Conservation (phyloP, 1,140 invertebrate genomes). For the Ceratina japonica region DNA sequence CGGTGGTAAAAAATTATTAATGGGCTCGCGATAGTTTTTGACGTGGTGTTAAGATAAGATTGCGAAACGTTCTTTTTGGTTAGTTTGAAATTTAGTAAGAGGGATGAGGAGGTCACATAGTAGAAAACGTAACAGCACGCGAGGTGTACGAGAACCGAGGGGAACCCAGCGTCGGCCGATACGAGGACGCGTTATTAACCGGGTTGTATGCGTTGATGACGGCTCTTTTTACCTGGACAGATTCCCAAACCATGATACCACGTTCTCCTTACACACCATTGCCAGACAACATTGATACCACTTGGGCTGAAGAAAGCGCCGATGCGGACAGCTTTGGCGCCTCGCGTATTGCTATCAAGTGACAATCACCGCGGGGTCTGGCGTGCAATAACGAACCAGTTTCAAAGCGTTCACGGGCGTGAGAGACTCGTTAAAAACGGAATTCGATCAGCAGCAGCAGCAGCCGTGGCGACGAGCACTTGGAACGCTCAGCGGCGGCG, state of each 20-base stretch:
- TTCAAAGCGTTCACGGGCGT: conserved; percentile 54
- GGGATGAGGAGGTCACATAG: conserved; percentile 41
- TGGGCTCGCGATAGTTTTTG: background rate
- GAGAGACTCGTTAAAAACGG: conserved; percentile 32
- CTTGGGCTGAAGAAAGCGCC: conserved; percentile 75
- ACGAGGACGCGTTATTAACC: background rate
- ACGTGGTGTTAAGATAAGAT: conserved; percentile 30
- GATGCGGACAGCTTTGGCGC: conserved; percentile 70
- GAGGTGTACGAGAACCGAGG: background rate
- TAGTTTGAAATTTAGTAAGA: conserved; percentile 38
- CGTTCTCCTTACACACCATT: conserved; percentile 97
- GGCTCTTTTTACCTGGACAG: conserved; percentile 81
- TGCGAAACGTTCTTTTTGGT: conserved; percentile 40
- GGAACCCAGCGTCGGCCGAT: background rate
- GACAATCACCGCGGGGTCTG: conserved; percentile 50
- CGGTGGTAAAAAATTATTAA: background rate
- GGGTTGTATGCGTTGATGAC: background rate
- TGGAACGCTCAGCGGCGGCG: conserved; percentile 58
- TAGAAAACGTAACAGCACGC: conserved; percentile 18
- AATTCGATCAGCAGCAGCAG: conserved; percentile 22
- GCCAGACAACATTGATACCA: conserved; percentile 85
- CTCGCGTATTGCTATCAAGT: conserved; percentile 49
- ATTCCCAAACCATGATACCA: conserved; percentile 95
- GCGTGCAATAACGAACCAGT: conserved; percentile 48
- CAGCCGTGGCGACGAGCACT: conserved; percentile 29